A percentile compares a stretch with the other conserved stretches of the same genome.
These are phyloP conservation scores for Flabesymbios commensalis DNA, from an alignment of 2,888 invertebrate species.

Conservation along the genomic window DNA sequence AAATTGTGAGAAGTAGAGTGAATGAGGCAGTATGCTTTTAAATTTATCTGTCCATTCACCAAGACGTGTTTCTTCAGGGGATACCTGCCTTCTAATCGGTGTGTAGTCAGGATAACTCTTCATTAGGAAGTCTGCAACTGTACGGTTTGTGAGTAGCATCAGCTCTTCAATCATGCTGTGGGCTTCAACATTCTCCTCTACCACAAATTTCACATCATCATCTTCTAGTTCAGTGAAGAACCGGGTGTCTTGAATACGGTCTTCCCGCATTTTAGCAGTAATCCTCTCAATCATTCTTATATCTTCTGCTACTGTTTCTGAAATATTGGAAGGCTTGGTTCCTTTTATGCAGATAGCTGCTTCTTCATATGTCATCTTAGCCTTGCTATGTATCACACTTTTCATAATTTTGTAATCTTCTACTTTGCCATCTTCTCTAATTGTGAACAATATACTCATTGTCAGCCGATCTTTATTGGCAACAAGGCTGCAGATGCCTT, in stretches of 20 bases:
- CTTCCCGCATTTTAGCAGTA: conserved; percentile 41
- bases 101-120: conserved; percentile 37
- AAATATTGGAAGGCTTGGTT: background rate
- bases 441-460: conserved; percentile 88
- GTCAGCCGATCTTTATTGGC: conserved; percentile 66
- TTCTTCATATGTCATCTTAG: conserved; percentile 38
- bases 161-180: conserved; percentile 50
- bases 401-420: conserved; percentile 33
- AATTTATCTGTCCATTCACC: conserved; percentile 10
- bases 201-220: conserved; percentile 1
- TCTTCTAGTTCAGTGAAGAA: conserved; percentile 38
- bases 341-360: conserved; percentile 40
- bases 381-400: conserved; percentile 44
- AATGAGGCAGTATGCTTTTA: background rate
- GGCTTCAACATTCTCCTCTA: conserved; percentile 38
- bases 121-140: conserved; percentile 43
- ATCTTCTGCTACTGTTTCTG: conserved; percentile 18
- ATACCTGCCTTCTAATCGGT: conserved; percentile 43
- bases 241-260: conserved; percentile 47
- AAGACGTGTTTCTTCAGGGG: conserved; percentile 29
- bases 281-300: conserved; percentile 39
- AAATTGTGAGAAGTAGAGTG: conserved; percentile 15
- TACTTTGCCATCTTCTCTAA: conserved; percentile 71
- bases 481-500: conserved; percentile 63
- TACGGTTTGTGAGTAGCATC: conserved; percentile 44